Conservation (phyloP, 2,888 invertebrate genomes). For the Polylopha cassiicola region DNA sequence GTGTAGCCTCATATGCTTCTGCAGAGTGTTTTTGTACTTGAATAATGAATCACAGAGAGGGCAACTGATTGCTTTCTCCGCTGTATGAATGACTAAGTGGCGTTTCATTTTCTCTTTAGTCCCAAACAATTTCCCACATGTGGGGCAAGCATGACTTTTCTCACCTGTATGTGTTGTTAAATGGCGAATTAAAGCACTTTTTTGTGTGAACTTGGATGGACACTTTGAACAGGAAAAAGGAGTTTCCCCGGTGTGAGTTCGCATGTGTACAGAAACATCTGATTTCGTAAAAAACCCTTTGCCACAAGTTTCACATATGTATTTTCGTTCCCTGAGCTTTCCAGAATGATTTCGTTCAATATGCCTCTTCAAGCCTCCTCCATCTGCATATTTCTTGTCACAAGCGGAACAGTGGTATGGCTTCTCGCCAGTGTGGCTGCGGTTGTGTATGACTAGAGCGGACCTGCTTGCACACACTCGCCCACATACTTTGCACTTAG, state of each 20-base stretch:
- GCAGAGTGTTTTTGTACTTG: conserved; percentile 69
- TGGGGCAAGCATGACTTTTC: conserved; percentile 44
- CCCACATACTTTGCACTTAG: conserved; percentile 45
- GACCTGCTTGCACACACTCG: conserved; percentile 43
- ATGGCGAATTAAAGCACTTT: conserved; percentile 50
- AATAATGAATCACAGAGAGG: conserved; percentile 62
- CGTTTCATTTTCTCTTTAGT: conserved; percentile 54
- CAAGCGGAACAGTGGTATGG: conserved; percentile 48
- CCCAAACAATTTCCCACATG: conserved; percentile 53
- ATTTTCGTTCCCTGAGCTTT: conserved; percentile 40
- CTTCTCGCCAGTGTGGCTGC: conserved; percentile 50
- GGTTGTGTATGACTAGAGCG: conserved; percentile 44
- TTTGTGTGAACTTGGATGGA: conserved; percentile 47
- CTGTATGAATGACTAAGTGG: conserved; percentile 50
- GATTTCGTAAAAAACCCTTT: conserved; percentile 55
- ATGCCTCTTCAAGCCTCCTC: conserved; percentile 50
- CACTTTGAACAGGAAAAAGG: conserved; percentile 57
- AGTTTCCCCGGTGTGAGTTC: conserved; percentile 62
- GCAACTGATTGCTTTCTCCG: conserved; percentile 51
- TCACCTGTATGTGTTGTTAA: conserved; percentile 48
- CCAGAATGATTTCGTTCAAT: conserved; percentile 43
- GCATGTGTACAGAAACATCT: conserved; percentile 53
- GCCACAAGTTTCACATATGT: conserved; percentile 61
- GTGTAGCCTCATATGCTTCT: conserved; percentile 65
- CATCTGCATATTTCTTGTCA: conserved; percentile 52